Evolutionary conservation across 2,113 vertebrate species (phyloP).

Genomic region (Erpornis zantholeuca): DNA sequence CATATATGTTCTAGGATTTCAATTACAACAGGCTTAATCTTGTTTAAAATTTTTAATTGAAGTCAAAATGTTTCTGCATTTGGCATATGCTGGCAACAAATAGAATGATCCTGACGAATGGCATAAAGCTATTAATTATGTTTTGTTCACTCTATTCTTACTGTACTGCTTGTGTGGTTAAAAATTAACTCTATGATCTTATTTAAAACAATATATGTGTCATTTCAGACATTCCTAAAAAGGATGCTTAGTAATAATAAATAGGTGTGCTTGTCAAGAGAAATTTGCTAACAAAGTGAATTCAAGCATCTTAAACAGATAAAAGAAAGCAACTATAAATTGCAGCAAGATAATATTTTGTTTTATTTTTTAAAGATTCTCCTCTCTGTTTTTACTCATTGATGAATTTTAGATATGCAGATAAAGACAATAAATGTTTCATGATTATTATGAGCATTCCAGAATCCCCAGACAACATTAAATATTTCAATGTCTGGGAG

Average conservation of each 20-base stretch:
- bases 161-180: constrained; percentile 36
- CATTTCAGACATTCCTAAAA: constrained; percentile 52
- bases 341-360: not conserved
- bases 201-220: constrained; percentile 66
- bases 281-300: constrained; percentile 46
- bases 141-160: constrained; percentile 55
- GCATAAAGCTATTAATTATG: constrained; percentile 66
- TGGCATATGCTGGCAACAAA: constrained; percentile 37
- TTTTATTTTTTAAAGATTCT: not conserved
- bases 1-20: not conserved
- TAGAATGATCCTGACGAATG: constrained; percentile 37
- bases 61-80: constrained; percentile 55
- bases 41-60: constrained; percentile 9
- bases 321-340: constrained; percentile 34
- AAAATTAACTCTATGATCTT: constrained; percentile 67
- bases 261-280: constrained; percentile 42
- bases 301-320: constrained; percentile 31
- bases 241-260: constrained; percentile 56
- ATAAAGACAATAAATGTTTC: constrained; percentile 27
- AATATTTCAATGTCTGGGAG: constrained; percentile 23
- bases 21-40: not conserved
- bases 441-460: not conserved
- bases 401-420: constrained; percentile 30
- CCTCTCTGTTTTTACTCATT: constrained; percentile 15
- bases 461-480: not conserved